A percentile compares a stretch with the other conserved stretches of the same genome.
Evolutionary conservation across 2,888 invertebrate species (phyloP).

Genomic region (Chrysolina haemoptera): DNA sequence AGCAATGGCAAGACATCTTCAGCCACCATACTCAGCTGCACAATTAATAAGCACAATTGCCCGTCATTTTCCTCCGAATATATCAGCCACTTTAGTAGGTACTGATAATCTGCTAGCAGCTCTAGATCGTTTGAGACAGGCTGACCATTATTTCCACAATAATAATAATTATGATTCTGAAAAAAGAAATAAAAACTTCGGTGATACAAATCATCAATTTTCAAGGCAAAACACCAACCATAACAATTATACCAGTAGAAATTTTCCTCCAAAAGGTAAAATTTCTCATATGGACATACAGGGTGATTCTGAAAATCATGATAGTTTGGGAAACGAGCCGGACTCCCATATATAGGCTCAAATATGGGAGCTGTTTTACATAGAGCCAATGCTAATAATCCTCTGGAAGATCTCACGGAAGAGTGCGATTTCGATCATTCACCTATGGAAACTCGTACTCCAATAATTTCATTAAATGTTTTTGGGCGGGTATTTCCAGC

Average conservation of each 20-base stretch:
- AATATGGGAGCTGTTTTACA: background rate
- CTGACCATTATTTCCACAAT: background rate
- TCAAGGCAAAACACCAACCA: too few species aligned
- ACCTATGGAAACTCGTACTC: background rate
- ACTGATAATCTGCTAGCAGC: background rate
- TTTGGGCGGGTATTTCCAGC: background rate
- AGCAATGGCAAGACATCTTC: slow-evolving; percentile 5
- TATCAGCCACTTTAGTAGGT: background rate
- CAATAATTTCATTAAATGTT: background rate
- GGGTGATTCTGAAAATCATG: too few species aligned
- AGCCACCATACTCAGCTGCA: background rate
- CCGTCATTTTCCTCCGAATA: background rate
- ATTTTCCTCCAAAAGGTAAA: too few species aligned
- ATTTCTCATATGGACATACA: too few species aligned
- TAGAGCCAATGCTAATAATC: background rate
- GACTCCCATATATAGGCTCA: background rate
- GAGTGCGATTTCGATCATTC: background rate
- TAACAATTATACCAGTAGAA: too few species aligned
- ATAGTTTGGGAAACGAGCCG: too few species aligned
- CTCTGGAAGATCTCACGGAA: background rate
- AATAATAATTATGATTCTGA: background rate
- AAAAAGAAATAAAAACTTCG: too few species aligned
- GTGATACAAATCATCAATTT: too few species aligned
- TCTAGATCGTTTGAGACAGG: background rate
- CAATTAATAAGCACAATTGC: too few species aligned